Evolutionary conservation across 1,140 invertebrate species (phyloP), one percentile per base, ranked within the genome.

Genomic region (Conopomorpha cramerella): DNA sequence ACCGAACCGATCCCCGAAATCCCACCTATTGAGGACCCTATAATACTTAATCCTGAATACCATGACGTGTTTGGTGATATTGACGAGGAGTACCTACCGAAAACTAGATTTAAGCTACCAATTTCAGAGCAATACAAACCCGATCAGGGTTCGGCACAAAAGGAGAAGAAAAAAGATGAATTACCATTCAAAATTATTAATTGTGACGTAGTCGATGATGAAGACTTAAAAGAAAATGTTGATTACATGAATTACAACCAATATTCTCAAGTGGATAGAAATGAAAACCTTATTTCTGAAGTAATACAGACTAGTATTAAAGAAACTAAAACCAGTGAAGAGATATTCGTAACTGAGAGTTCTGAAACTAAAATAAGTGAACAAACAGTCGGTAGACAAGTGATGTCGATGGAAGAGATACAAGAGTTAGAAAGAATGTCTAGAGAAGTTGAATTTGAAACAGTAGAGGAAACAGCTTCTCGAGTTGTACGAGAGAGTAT

Each of bases 101-200:
- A 49, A 36, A 56, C 41, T 6, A 64, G 39, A 32, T 73, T 56
- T 43, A 73, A 70, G 30, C 39, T 73, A 0, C 65, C 68, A 0
- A 51, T 70, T 29, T 70, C 65, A 2, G 49, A 55, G 8, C 51
- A 68, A 27, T 73, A 70, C 38, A 60, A 64, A 38, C 65, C 63
- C 3, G 49, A 71, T 39, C 47, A 52, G 0, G 51, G 41, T 31
- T 51, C 36, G 16, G 38, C 49, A 29, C 53, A 52, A 8, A 51
- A 41, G 14, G 13, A 43, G 16, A 31, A 42, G 45, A 30, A 48
- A 34, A 47, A 17, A 29, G 17, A 13, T 15, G 37, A 32, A 30
- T 26, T 18, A 38, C 15, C 10, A 7, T 10, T 15, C 31, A 29
- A 38, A 13, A 27, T 2, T 16, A 25, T 34, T 2, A 23, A 10